Conservation (phyloP, 2,888 invertebrate genomes). For the Sphecodes monilicornis region DNA sequence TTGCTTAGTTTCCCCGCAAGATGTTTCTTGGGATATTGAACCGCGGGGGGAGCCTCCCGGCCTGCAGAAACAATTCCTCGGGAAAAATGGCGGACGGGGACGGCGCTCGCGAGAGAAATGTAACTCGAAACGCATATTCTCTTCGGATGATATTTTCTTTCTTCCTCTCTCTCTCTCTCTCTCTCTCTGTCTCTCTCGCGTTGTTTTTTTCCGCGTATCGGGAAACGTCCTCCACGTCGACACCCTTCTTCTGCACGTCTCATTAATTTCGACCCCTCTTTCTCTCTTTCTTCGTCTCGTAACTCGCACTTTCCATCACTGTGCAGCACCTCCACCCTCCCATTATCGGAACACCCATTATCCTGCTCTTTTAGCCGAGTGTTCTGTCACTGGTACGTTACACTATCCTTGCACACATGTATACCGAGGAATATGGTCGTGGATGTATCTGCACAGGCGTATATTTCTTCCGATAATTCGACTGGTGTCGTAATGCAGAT, state of each 20-base stretch:
- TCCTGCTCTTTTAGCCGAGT: constrained; percentile 6
- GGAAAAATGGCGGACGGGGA: constrained; percentile 3
- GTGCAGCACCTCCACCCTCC: background rate
- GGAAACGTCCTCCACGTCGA: constrained; percentile 12
- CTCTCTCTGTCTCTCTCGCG: background rate
- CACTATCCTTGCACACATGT: background rate
- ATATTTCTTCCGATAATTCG: background rate
- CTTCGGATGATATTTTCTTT: background rate
- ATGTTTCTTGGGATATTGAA: constrained; percentile 10
- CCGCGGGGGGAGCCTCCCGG: background rate
- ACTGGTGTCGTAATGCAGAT: background rate
- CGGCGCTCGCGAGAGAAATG: constrained; percentile 6
- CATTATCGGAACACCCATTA: constrained; percentile 12
- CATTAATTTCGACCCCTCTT: constrained; percentile 41
- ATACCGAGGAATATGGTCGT: background rate
- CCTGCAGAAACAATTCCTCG: constrained; percentile 4
- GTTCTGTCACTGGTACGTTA: background rate
- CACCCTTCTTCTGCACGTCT: constrained; percentile 8
- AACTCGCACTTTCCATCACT: constrained; percentile 23
- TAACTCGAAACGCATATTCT: background rate
- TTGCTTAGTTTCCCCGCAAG: constrained; percentile 12
- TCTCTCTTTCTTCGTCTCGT: constrained; percentile 16
- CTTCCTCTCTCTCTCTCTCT: background rate
- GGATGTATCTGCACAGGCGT: background rate
- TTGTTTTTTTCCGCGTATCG: background rate